These are phyloP conservation scores for Diglossa cyanea DNA, from an alignment of 2,797 vertebrate genomes.

Conservation along the genomic window DNA sequence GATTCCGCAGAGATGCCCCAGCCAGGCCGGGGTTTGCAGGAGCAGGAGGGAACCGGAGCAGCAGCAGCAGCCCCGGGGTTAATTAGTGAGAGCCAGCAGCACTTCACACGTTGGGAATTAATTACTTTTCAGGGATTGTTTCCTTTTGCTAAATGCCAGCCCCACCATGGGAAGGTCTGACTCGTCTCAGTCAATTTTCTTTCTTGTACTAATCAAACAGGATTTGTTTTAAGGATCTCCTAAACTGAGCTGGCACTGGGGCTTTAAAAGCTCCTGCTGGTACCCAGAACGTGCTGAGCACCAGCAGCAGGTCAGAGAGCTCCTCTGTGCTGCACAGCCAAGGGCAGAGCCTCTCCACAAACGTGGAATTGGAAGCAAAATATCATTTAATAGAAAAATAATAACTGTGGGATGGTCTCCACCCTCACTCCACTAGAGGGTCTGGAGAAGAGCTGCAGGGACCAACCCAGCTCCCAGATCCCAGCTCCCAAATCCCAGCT, in stretches of 20 bases:
- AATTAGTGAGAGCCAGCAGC: not conserved
- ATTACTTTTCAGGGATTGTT: not conserved
- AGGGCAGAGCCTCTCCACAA: not conserved
- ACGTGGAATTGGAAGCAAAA: not conserved
- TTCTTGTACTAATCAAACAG: not conserved
- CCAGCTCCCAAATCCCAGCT: not conserved
- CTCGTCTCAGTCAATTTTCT: not conserved
- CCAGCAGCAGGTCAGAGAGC: not conserved
- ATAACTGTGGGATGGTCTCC: rapidly evolving
- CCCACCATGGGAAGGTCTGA: not conserved
- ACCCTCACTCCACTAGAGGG: rapidly evolving
- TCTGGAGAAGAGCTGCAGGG: not conserved
- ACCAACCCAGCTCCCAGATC: not conserved
- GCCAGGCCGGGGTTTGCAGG: not conserved
- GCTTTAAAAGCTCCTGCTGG: not conserved
- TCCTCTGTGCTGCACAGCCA: not conserved
- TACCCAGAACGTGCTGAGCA: not conserved
- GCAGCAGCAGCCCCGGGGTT: not conserved
- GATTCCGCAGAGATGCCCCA: rapidly evolving
- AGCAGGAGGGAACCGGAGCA: not conserved
- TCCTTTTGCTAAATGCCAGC: not conserved
- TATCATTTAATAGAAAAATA: not conserved
- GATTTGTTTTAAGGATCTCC: not conserved
- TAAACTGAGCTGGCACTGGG: not conserved
- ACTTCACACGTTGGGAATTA: not conserved